Base-by-base conservation (phyloP, 2,888 invertebrate species). In the Zhuqinia jingwanae region DNA sequence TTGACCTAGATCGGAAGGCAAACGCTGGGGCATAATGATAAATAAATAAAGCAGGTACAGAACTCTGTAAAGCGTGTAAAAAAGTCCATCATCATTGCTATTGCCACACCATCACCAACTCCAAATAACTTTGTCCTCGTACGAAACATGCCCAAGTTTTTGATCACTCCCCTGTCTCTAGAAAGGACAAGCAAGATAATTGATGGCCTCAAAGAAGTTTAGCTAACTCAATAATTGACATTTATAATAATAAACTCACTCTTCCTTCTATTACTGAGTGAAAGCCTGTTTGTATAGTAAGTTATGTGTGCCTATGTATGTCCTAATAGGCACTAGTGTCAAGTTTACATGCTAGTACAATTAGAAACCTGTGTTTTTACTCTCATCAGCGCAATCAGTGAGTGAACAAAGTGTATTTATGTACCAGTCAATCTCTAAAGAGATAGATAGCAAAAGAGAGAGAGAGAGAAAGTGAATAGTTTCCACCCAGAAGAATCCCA, bases 401-500 rank as follows among this genome's bases (percentile, higher is more conserved):
- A n/a, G 42, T 42, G 45, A 17, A 45, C 47, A 47, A 70, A 47
- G 58, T 25, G 13, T 47, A 20, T 45, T 15, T 20, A 73, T 45
- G 53, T 45, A 47, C 15, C 53, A 75, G 75, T 75, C 75, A 75
- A 75, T 75, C 53, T 75, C n/a, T 27, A 1, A 17, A 50, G 73
- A 73, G 73, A n/a, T n/a, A n/a, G n/a, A n/a, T n/a, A n/a, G n/a
- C n/a, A n/a, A n/a, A n/a, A n/a, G 36, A 36, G 36, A 6, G 36
- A 6, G 36, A 6, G 36, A 36, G 36, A 8, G 3, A 36, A 36
- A 36, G 5, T 3, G 36, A 36, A 36, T 36, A 50, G 47, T 50
- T 83, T 76, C 53, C 76, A 63, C 17, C 75, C 50, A 30, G 50
- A n/a, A 36, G 63, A 82, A 60, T 58, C 82, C 30, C 83, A 65